Conservation (phyloP, 2,888 invertebrate genomes). For the Andricus quercusramuli region DNA sequence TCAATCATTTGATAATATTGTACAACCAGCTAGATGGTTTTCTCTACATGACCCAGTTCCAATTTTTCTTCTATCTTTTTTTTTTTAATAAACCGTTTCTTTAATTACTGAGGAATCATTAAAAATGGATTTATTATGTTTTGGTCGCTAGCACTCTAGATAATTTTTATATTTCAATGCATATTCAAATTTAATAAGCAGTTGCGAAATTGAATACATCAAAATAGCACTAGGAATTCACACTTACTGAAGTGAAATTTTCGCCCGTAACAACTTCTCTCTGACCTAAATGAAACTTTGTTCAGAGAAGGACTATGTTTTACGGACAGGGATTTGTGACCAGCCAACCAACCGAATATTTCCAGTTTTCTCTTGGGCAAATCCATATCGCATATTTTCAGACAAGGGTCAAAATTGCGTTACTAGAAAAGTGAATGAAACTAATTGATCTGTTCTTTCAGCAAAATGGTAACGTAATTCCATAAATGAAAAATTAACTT, state of each 20-base stretch:
- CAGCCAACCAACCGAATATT: conserved; percentile 50
- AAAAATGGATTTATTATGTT: too few relatives aligned
- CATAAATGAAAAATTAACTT: too few relatives aligned
- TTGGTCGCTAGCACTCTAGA: too few relatives aligned
- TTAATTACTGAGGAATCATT: too few relatives aligned
- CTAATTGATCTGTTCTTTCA: too few relatives aligned
- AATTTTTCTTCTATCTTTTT: too few relatives aligned
- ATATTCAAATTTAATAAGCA: neutral
- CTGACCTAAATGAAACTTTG: conserved; percentile 30
- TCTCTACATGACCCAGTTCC: too few relatives aligned
- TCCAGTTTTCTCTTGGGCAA: conserved; percentile 44
- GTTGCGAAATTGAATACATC: neutral
- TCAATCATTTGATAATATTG: too few relatives aligned
- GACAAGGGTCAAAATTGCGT: conserved; percentile 44
- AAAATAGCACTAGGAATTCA: conserved; percentile 2
- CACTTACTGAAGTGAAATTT: conserved; percentile 11
- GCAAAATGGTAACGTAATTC: too few relatives aligned
- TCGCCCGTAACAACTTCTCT: neutral
- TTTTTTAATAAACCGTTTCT: too few relatives aligned
- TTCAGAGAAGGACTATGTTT: conserved; percentile 38
- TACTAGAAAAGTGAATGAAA: neutral
- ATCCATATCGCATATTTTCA: conserved; percentile 39
- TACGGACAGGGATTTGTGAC: conserved; percentile 39
- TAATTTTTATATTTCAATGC: too few relatives aligned
- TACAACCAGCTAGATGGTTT: too few relatives aligned